Base-by-base conservation (phyloP, 2,797 vertebrate species). In the Ctenopoma multispine region DNA sequence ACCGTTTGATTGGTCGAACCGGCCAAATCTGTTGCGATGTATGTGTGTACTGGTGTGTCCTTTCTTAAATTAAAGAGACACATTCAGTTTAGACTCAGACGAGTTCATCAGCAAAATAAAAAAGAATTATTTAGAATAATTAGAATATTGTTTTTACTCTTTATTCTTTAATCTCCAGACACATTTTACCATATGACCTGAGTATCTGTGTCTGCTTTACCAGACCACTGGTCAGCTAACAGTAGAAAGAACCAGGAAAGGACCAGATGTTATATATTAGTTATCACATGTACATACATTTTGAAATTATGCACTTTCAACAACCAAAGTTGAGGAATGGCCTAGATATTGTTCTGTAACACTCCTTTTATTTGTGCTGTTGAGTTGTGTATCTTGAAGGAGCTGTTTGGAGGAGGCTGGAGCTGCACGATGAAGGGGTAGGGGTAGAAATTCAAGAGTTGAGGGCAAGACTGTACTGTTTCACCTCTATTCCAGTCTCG, bases 1-100 rank as follows among this genome's bases (percentile, higher is more conserved):
- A 12, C 73, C 0, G 0, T 76, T 36, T 68, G 67, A 84, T 87
- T 85, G 82, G 82, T 47, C 58, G 63, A 79, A 38, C 57, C 59
- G 79, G 15, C 63, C 72, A 53, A 49, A 48, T 72, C 75, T 72
- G 75, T 78, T 86, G 66, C 80, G 56, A 31, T 68, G 40, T 41
- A 38, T 4, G 12, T 38, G 36, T 11, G 31, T 31, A 31, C 31
- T 9, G 9, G 31, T 31, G 31, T 38, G 10, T 38, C 12, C 36
- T n/a, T n/a, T n/a, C n/a, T 38, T 38, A 38, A 38, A 38, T 11
- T 38, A 38, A 38, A 38, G 12, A 2, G 12, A 38, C 36, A 13
- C 36, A 38, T 10, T 12, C 2, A 2, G 11, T 36, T 36, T 36
- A 36, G 34, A 31, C 3, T 5, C 5, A 31, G 29, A 31, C 29